Evolutionary conservation across 1,140 invertebrate species (phyloP), one percentile per base, ranked within the genome.

Genomic region (Drosophila erecta): DNA sequence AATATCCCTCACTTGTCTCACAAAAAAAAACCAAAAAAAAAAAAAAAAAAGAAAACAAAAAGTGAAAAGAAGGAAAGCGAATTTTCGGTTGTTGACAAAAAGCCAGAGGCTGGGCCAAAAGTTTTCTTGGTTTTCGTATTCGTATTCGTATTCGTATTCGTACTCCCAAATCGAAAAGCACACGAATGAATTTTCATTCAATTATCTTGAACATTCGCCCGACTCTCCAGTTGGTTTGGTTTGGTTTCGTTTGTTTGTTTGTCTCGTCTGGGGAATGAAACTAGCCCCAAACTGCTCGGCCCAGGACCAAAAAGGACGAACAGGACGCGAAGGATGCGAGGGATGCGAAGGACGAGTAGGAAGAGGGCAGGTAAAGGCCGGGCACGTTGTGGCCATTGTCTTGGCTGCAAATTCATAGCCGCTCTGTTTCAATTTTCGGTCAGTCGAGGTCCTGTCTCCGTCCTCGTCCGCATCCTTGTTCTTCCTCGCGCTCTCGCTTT

Each of bases 131-230:
- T 30, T 8, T 30, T 30, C 30, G 30, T 30, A 30, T 37, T 27
- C 46, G 35, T 30, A 38, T 46, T 66, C 61, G 17, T 17, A 17
- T 17, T 17, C 17, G 30, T 30, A 30, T 44, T 37, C 46, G 35
- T 30, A 40, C 62, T 67, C 62, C 62, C 57, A 87, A 86, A 86
- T 86, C 83, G 83, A 86, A 86, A 86, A 70, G 79, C 84, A 87
- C 84, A 87, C 84, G 83, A 87, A 87, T 87, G 83, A 87, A 87
- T 89, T 87, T 89, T 87, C 83, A 87, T 87, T 87, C 83, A 87
- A 87, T 87, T 87, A 87, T 87, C 83, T 77, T 76, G 79, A 86
- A 85, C 81, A 85, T 86, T 86, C 66, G 77, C 60, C 49, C 44
- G 40, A 47, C 43, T 40, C 35, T 24, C 33, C 37, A 17, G 37